These are phyloP conservation scores for Ceyx cyanopectus DNA, from an alignment of 2,113 vertebrate genomes.

Conservation along the genomic window DNA sequence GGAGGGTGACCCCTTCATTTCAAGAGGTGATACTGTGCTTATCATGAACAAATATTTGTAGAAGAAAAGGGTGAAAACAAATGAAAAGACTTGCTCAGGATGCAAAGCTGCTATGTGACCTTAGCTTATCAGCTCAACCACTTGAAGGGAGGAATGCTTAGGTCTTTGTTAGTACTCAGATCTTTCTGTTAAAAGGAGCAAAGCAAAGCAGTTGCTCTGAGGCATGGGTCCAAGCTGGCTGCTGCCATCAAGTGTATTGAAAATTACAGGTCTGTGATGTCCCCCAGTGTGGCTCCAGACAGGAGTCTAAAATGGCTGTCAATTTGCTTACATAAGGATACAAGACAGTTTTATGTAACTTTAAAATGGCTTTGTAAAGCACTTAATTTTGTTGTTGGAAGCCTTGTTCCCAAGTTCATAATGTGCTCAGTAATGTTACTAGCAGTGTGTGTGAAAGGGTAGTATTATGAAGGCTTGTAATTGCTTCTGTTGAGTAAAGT, in stretches of 20 bases:
- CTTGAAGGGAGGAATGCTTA: neutral
- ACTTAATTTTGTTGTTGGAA: neutral
- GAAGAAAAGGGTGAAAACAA: neutral
- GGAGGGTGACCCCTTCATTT: neutral
- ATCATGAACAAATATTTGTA: conserved; percentile 30
- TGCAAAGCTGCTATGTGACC: neutral
- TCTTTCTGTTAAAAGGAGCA: neutral
- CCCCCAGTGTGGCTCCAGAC: neutral
- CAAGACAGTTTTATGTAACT: neutral
- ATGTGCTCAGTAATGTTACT: neutral
- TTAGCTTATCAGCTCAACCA: neutral
- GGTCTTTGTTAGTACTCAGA: neutral
- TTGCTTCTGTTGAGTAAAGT: neutral
- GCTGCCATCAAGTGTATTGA: neutral
- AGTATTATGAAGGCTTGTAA: neutral
- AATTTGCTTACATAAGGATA: neutral
- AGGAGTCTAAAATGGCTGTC: neutral
- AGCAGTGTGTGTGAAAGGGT: neutral
- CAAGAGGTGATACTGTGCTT: neutral
- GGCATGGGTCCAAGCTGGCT: neutral
- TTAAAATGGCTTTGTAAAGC: neutral
- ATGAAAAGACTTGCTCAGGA: neutral
- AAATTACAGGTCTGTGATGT: neutral
- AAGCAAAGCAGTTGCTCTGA: neutral
- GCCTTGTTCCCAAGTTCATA: neutral